Conservation (phyloP, 2,113 vertebrate species). For the Strix uralensis region DNA sequence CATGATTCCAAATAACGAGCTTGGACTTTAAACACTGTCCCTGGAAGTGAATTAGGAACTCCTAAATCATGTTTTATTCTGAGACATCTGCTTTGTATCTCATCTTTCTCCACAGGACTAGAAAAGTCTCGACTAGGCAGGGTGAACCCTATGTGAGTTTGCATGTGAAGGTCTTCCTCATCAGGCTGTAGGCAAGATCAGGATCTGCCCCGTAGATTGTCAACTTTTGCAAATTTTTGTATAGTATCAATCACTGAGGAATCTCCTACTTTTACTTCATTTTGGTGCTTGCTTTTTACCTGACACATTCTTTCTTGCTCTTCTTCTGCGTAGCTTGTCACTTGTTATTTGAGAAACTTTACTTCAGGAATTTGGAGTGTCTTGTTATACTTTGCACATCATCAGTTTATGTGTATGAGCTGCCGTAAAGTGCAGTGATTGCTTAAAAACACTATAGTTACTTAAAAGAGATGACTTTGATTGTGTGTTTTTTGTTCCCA, state of each 20-base stretch:
- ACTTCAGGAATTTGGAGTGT: slow-evolving; percentile 62
- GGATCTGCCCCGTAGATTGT: not conserved
- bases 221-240: not conserved
- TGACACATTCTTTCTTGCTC: slow-evolving; percentile 36
- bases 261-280: slow-evolving; percentile 53
- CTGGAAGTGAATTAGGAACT: not conserved
- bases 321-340: slow-evolving; percentile 60
- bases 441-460: slow-evolving; percentile 77
- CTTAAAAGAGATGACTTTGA: slow-evolving; percentile 85
- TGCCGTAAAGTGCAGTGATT: slow-evolving; percentile 54
- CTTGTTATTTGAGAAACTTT: slow-evolving; percentile 69
- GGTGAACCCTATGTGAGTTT: fast-evolving
- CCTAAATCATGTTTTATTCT: not conserved
- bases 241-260: not conserved
- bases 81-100: not conserved
- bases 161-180: not conserved
- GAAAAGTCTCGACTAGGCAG: not conserved
- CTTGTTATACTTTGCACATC: slow-evolving; percentile 60
- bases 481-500: slow-evolving; percentile 87
- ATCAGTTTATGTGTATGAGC: slow-evolving; percentile 62
- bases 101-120: fast-evolving
- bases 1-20: not conserved
- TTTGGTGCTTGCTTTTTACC: slow-evolving; percentile 43
- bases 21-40: not conserved
- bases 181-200: not conserved